Evolutionary conservation across 2,113 vertebrate species (phyloP).

Genomic region (Bucco capensis): DNA sequence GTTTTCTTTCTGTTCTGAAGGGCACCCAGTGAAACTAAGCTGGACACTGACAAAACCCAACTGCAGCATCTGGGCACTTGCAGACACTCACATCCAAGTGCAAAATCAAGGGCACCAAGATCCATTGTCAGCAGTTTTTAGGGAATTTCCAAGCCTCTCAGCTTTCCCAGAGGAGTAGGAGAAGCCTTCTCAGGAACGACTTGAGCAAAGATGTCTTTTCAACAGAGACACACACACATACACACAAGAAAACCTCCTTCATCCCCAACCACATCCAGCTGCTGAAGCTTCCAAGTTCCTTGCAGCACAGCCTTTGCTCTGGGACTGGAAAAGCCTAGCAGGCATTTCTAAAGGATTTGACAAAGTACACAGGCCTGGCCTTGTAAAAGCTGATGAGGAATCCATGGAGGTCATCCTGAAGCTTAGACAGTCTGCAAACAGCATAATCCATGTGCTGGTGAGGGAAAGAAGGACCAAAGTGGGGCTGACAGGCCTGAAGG

Average conservation of each 20-base stretch:
- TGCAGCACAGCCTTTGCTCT: background rate
- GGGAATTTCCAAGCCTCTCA: background rate
- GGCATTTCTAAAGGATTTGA: constrained; percentile 56
- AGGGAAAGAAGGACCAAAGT: constrained; percentile 34
- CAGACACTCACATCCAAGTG: background rate
- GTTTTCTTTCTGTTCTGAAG: constrained; percentile 7
- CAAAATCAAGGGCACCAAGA: background rate
- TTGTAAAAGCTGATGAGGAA: constrained; percentile 56
- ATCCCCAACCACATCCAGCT: constrained; percentile 5
- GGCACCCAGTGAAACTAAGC: background rate
- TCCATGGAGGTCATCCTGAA: constrained; percentile 35
- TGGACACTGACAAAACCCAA: constrained; percentile 22
- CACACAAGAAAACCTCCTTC: background rate
- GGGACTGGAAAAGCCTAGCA: constrained; percentile 49
- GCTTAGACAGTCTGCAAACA: constrained; percentile 57
- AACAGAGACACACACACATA: background rate
- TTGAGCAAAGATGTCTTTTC: background rate
- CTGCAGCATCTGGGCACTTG: constrained; percentile 30
- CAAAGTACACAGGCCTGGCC: constrained; percentile 41
- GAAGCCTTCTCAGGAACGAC: background rate
- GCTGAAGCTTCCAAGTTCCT: constrained; percentile 14
- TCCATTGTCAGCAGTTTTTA: background rate
- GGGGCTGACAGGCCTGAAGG: background rate
- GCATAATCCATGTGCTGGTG: constrained; percentile 33
- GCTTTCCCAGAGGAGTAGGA: background rate